Base-by-base conservation (phyloP, 2,113 vertebrate genomes). In the Gracilinanus agilis region DNA sequence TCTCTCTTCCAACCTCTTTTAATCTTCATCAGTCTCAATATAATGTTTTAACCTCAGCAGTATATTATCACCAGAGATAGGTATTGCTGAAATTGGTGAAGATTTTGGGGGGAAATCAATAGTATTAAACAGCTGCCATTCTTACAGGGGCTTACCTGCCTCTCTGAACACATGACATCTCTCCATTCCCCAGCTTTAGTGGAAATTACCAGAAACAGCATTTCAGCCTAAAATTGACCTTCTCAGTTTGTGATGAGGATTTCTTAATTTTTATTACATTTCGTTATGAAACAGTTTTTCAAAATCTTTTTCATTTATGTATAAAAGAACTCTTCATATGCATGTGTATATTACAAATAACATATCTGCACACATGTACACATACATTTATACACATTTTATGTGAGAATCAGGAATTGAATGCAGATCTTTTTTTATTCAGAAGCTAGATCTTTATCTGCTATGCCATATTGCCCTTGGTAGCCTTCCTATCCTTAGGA, bases 21-120 rank as follows among this genome's bases (percentile, higher is more conserved):
- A 10, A 94, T 97, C 95, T 96, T 97, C 95, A 96, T 97, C 97
- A 95, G 94, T 93, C 58, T 97, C 97, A 96, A 92, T 96, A 96
- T 95, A 92, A 89, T 95, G 91, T 90, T 96, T 96, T 94, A 96
- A 92, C 67, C 96, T 93, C 61, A 94, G 61, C 90, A 93, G 54
- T 53, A 94, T 89, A n/a, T 61, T 91, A 53, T 95, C 93, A 90
- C 95, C 83, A 91, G 16, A 89, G 88, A 94, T 89, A 91, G 95
- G 53, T 55, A 55, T n/a, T 93, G 44, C 55, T 92, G 95, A 97
- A 92, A 97, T 95, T 95, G 96, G 95, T 96, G 96, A 97, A 90
- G 55, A 90, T 96, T n/a, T 96, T 97, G 90, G 92, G 94, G 90
- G 91, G 25, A 55, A 94, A 96, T 55, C 88, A 56, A 89, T 92